Base-by-base conservation (phyloP, 2,797 vertebrate species). In the Tapirus indicus region DNA sequence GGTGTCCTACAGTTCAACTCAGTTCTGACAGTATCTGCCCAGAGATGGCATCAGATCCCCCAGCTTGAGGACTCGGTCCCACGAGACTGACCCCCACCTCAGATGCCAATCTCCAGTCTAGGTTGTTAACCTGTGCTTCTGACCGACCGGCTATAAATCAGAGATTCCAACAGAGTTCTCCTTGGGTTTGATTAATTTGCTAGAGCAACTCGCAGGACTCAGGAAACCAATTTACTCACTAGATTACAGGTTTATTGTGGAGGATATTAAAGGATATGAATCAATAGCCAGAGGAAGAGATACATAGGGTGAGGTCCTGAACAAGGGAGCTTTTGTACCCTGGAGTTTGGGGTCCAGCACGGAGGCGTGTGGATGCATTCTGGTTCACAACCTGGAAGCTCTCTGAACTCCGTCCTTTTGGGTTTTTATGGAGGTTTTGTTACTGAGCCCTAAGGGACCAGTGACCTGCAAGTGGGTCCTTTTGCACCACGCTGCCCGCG, bases 101-200 rank as follows among this genome's bases (percentile, higher is more conserved):
- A 17, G 12, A n/a, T 2, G 5, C 13, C 2, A 13, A 1, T 10
- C 7, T 3, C 1, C 47, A 35, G 27, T n/a, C 29, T 7, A 5
- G 20, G 68, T 23, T 16, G 66, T 60, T 14, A 11, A 11, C 8
- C 38, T 17, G 44, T 11, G 29, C 85, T 23, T 60, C 20, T 7
- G 8, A 17, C 21, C 12, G 1, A 4, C 18, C 25, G 41, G 21
- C 13, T 62, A 11, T n/a, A 32, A 1, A 1, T 58, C 38, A 10
- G 5, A 7, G n/a, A 6, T 56, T 47, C 69, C 29, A 20, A n/a
- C 8, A 38, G 2, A n/a, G 20, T 3, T 13, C 54, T 47, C 20
- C 12, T 16, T 2, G 27, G 20, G 54, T 17, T 60, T 3, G 0
- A 7, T 56, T n/a, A 35, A 20, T 38, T 82, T 71, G 52, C 68